Percentiles rank a stretch among this genome's conserved stretches.
phyloP scores from a whole-genome alignment of 2,888 invertebrate species.

The Caradrina kadenii region DNA sequence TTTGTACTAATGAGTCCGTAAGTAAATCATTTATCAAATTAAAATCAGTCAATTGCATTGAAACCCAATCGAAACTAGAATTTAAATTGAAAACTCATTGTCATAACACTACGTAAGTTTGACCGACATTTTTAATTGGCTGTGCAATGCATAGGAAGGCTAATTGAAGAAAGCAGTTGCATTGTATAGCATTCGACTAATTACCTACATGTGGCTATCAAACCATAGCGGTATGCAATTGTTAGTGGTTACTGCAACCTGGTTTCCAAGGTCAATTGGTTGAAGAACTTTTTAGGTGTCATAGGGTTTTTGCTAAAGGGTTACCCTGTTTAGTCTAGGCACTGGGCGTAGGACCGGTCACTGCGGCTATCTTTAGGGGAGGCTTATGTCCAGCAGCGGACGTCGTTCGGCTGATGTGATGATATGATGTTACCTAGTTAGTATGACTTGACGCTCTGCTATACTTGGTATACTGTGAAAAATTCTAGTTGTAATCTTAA shows the following conservation, averaged over 20 bases:
- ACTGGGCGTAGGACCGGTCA: too few relatives aligned
- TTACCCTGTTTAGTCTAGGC: too few relatives aligned
- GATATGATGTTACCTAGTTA: too few relatives aligned
- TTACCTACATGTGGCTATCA: constrained; percentile 54
- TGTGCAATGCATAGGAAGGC: constrained; percentile 33
- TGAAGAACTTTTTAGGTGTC: background rate
- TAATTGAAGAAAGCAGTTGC: constrained; percentile 60
- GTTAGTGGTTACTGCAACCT: constrained; percentile 51
- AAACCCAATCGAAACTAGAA: constrained; percentile 16
- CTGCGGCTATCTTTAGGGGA: too few relatives aligned
- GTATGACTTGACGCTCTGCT: too few relatives aligned
- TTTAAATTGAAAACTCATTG: constrained; percentile 28
- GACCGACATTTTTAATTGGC: constrained; percentile 59
- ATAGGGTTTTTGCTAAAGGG: too few relatives aligned
- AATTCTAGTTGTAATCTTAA: too few relatives aligned
- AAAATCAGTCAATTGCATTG: constrained; percentile 1
- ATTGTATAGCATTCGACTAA: constrained; percentile 37
- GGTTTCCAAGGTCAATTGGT: constrained; percentile 40
- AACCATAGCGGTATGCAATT: constrained; percentile 59
- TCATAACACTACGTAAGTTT: constrained; percentile 33
- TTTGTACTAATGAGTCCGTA: background rate
- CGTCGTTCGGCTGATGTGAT: too few relatives aligned
- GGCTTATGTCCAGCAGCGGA: too few relatives aligned
- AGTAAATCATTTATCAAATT: constrained; percentile 14
- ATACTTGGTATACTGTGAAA: too few relatives aligned